A percentile compares a stretch with the other conserved stretches of the same genome.
These are phyloP conservation scores for Chunga burmeisteri DNA, from an alignment of 2,113 vertebrate species.

Conservation along the genomic window DNA sequence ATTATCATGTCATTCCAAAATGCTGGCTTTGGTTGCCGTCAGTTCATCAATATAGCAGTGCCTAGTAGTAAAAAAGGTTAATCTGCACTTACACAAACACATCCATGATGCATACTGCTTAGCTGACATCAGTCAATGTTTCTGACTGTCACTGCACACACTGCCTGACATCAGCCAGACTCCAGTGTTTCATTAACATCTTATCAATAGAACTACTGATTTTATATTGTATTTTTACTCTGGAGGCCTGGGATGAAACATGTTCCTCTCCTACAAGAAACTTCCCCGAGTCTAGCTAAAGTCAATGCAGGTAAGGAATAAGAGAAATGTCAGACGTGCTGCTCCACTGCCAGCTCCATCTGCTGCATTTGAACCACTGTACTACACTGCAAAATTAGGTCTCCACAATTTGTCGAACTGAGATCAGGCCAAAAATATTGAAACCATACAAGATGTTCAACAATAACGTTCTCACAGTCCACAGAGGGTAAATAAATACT, in stretches of 20 bases:
- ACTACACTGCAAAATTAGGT: background rate
- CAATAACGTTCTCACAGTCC: background rate
- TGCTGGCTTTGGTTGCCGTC: background rate
- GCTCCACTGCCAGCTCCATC: background rate
- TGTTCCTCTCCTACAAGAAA: background rate
- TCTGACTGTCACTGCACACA: background rate
- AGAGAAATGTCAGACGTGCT: background rate
- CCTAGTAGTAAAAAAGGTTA: background rate
- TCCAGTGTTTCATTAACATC: background rate
- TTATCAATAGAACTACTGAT: background rate
- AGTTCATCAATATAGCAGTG: background rate
- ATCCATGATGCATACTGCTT: background rate
- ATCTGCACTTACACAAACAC: background rate
- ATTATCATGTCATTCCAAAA: constrained; percentile 17
- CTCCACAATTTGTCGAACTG: background rate
- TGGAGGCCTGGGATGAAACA: background rate
- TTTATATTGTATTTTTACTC: background rate
- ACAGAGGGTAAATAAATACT: background rate
- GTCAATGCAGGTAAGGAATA: background rate
- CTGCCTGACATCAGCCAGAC: background rate
- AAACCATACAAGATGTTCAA: background rate
- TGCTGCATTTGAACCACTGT: background rate
- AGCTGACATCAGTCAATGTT: background rate
- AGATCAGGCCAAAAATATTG: background rate
- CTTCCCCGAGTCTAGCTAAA: background rate